phyloP scores from a whole-genome alignment of 2,888 invertebrate species.

The Noctua fimbriata region DNA sequence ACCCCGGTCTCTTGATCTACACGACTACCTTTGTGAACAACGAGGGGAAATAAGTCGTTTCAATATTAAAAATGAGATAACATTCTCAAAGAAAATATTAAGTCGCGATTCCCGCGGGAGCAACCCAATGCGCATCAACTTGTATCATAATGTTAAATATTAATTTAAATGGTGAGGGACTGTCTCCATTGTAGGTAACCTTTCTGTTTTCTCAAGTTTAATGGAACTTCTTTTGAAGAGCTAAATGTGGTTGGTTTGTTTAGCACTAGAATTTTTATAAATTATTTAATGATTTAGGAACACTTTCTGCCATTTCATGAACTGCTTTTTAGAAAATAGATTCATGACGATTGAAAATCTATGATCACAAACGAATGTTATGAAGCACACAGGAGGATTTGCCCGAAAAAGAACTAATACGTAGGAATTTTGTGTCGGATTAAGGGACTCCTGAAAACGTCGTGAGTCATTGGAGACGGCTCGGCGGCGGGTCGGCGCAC shows the following conservation, averaged over 20 bases:
- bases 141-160: constrained; percentile 88
- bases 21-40: constrained; percentile 85
- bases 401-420: background rate
- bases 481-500: constrained; percentile 50
- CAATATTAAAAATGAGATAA: constrained; percentile 89
- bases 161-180: constrained; percentile 80
- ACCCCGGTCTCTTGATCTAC: constrained; percentile 78
- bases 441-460: background rate
- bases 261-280: background rate
- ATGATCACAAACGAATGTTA: background rate
- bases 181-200: constrained; percentile 76
- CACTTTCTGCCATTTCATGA: background rate
- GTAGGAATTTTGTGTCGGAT: background rate
- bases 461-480: constrained; percentile 68
- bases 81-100: constrained; percentile 90
- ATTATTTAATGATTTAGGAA: background rate
- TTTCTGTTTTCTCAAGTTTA: constrained; percentile 24
- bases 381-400: too few species aligned
- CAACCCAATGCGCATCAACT: constrained; percentile 87
- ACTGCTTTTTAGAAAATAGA: background rate
- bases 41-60: constrained; percentile 83
- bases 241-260: background rate
- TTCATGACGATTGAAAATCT: background rate
- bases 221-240: background rate
- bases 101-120: constrained; percentile 86